Percentiles rank a stretch among this genome's conserved stretches.
phyloP scores from a whole-genome alignment of 2,888 invertebrate genomes.

The Amphipyra tragopoginis region DNA sequence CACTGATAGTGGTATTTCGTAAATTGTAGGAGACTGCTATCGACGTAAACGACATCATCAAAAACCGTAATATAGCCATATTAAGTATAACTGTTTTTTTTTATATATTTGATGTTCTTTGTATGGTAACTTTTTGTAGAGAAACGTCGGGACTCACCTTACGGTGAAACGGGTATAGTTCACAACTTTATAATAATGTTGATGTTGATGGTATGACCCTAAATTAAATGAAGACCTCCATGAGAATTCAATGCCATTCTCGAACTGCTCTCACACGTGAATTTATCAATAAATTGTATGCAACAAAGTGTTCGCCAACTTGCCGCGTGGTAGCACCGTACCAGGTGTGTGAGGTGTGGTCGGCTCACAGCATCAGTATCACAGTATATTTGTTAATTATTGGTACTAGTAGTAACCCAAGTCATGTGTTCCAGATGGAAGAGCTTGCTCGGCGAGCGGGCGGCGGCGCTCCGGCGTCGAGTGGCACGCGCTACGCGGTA shows the following conservation, averaged over 20 bases:
- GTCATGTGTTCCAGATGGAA: conserved; percentile 84
- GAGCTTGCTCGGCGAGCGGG: conserved; percentile 80
- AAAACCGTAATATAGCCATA: too few species aligned
- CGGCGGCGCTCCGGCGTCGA: conserved; percentile 81
- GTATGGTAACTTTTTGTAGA: too few species aligned
- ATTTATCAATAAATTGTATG: conserved; percentile 4
- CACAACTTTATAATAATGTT: too few species aligned
- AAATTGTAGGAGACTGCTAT: too few species aligned
- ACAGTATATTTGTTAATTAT: too few species aligned
- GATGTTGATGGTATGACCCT: too few species aligned
- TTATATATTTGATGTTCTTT: too few species aligned
- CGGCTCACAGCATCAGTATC: conserved; percentile 13
- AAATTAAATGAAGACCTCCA: not conserved
- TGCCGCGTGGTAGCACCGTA: conserved; percentile 20
- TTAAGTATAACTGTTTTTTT: too few species aligned
- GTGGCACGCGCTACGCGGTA: conserved; percentile 79
- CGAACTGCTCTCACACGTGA: not conserved
- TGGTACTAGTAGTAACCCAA: conserved; percentile 69
- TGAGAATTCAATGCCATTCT: not conserved
- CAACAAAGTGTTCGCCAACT: conserved; percentile 10
- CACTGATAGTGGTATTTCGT: too few species aligned
- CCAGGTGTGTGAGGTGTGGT: conserved; percentile 57
- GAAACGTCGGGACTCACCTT: too few species aligned
- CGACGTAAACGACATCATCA: too few species aligned
- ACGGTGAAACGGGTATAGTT: too few species aligned